phyloP scores from a whole-genome alignment of 2,113 vertebrate species.

The Chaetops frenatus region DNA sequence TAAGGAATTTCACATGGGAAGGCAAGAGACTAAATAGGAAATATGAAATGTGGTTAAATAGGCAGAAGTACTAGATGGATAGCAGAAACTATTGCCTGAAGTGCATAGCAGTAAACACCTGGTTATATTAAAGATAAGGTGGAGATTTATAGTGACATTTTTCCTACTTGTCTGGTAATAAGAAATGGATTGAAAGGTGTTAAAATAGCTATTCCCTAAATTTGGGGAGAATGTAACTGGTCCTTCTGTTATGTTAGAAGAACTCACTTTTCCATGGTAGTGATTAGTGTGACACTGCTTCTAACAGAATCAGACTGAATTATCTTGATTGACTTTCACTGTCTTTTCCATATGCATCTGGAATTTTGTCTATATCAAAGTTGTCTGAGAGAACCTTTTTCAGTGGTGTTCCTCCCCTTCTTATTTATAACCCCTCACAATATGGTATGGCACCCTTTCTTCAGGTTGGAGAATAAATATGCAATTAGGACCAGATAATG shows the following conservation, averaged over 20 bases:
- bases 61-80: background rate
- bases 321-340: background rate
- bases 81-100: background rate
- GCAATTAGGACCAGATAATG: background rate
- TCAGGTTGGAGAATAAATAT: background rate
- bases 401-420: background rate
- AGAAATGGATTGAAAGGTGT: background rate
- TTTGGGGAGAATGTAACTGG: background rate
- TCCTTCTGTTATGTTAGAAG: background rate
- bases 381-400: background rate
- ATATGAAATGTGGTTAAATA: background rate
- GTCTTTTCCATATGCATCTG: background rate
- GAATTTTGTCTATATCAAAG: background rate
- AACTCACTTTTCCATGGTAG: background rate
- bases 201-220: background rate
- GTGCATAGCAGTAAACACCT: background rate
- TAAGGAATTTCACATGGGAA: background rate
- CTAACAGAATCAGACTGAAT: background rate
- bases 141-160: constrained; percentile 1
- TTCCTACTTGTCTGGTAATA: background rate
- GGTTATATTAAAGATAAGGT: background rate
- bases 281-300: background rate
- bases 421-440: background rate
- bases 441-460: background rate
- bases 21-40: background rate